Conservation (phyloP, 2,113 vertebrate genomes). For the Uria aalge region DNA sequence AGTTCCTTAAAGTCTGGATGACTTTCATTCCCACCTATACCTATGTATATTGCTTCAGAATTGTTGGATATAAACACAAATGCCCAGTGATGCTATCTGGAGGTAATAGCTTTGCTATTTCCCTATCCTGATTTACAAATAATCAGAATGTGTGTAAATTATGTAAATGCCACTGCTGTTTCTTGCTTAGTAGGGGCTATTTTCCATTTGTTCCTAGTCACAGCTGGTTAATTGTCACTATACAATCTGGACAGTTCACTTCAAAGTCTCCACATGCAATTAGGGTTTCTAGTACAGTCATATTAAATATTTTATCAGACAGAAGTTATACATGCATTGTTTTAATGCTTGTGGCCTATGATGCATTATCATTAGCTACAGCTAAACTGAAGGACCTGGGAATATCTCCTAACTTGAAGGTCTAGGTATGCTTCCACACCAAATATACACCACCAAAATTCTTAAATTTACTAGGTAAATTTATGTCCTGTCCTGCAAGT, state of each 20-base stretch:
- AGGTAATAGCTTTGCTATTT: neutral
- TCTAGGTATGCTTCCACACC: neutral
- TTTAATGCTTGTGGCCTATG: neutral
- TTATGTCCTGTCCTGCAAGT: neutral
- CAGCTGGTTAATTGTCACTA: slow-evolving; percentile 42
- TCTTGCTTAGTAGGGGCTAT: neutral
- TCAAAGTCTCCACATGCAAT: neutral
- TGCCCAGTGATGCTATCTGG: neutral
- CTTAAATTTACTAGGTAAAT: neutral
- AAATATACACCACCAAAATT: neutral
- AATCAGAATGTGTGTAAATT: neutral
- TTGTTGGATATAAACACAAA: neutral
- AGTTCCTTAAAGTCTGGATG: neutral
- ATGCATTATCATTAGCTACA: neutral
- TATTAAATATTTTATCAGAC: neutral
- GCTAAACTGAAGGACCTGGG: neutral
- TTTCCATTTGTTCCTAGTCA: slow-evolving; percentile 14
- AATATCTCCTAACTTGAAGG: neutral
- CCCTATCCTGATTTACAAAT: neutral
- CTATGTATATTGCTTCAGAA: neutral
- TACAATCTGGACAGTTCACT: neutral
- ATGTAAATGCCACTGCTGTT: slow-evolving; percentile 13
- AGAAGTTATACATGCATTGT: neutral
- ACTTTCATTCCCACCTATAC: neutral
- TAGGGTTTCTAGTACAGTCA: neutral